Evolutionary conservation across 2,797 vertebrate genomes (phyloP).

Genomic region (Austrolebias charrua): DNA sequence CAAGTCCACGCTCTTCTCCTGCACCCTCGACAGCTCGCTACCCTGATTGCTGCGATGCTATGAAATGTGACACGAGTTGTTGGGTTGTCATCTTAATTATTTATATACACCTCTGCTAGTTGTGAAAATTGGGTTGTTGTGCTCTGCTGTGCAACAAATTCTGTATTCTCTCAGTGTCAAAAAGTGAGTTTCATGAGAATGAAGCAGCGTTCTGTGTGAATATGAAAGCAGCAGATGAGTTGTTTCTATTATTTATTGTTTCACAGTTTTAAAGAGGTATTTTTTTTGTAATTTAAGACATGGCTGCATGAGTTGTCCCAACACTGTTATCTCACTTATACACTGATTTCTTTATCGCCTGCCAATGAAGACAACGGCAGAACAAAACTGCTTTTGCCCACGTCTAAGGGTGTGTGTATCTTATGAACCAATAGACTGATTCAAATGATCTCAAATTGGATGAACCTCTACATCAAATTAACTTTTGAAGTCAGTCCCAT

Average conservation of each 20-base stretch:
- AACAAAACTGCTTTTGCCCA: no score
- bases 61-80: conserved; percentile 67
- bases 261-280: conserved; percentile 34
- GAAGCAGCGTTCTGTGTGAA: conserved; percentile 30
- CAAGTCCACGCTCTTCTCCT: conserved; percentile 32
- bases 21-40: conserved; percentile 16
- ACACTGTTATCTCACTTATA: conserved; percentile 11
- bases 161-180: conserved; percentile 48
- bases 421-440: no score
- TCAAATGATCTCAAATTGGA: no score
- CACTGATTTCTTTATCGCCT: no score
- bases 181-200: conserved; percentile 47
- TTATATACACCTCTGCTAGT: conserved; percentile 59
- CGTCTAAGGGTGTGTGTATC: no score
- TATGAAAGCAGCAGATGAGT: conserved; percentile 28
- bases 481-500: no score
- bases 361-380: no score
- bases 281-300: conserved; percentile 56
- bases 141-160: conserved; percentile 47
- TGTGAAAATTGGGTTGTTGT: conserved; percentile 66
- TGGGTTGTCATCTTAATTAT: conserved; percentile 71
- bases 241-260: conserved; percentile 66
- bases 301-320: conserved; percentile 45
- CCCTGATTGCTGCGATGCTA: conserved; percentile 40
- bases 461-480: no score